Percentiles rank a stretch among this genome's conserved stretches.
Evolutionary conservation across 2,797 vertebrate genomes (phyloP).

Genomic region (Mus spretus): DNA sequence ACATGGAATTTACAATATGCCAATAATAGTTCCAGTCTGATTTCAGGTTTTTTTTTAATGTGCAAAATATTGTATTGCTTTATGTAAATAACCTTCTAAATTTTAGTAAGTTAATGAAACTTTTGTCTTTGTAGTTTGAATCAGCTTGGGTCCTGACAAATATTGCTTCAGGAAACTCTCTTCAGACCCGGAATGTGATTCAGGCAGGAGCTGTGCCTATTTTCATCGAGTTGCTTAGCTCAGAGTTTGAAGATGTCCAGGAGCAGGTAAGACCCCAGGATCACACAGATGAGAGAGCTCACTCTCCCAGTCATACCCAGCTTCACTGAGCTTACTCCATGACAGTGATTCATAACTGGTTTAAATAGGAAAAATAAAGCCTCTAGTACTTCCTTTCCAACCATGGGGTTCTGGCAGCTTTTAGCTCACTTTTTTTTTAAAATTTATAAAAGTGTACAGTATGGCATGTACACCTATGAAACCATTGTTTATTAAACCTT

Average conservation of each 20-base stretch:
- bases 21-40: constrained; percentile 31
- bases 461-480: background rate
- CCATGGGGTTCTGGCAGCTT: background rate
- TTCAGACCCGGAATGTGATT: constrained; percentile 92
- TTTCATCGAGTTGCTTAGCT: constrained; percentile 92
- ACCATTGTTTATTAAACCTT: background rate
- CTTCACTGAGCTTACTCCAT: constrained; percentile 9
- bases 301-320: background rate
- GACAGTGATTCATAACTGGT: constrained; percentile 8
- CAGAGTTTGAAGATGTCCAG: constrained; percentile 92
- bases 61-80: constrained; percentile 65
- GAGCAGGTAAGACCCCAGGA: constrained; percentile 89
- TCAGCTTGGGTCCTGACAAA: constrained; percentile 93
- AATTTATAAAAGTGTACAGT: background rate
- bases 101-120: constrained; percentile 77
- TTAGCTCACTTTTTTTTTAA: background rate
- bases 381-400: constrained; percentile 7
- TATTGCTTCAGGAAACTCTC: constrained; percentile 93
- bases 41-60: constrained; percentile 9
- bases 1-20: background rate
- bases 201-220: constrained; percentile 92
- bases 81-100: constrained; percentile 56
- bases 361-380: background rate
- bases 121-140: constrained; percentile 90
- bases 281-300: constrained; percentile 36